A percentile compares a stretch with the other conserved stretches of the same genome.
These are phyloP conservation scores for Porites lobata DNA, from an alignment of 92 coral and sea anemone genomes.

Conservation along the genomic window DNA sequence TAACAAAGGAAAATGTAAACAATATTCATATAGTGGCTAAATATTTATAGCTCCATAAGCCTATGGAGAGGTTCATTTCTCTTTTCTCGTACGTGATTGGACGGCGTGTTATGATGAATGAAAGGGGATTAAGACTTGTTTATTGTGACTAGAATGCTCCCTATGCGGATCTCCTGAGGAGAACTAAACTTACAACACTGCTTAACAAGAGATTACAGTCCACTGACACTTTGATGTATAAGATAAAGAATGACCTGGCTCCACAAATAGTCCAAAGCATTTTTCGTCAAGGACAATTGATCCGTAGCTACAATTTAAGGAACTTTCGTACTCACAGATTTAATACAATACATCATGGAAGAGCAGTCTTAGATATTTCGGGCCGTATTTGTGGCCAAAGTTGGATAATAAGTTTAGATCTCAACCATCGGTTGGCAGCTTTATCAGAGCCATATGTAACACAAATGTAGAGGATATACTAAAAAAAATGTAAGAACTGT, in stretches of 20 bases:
- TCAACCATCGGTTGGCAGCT: neutral
- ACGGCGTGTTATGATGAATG: too few species aligned
- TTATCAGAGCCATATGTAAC: too few species aligned
- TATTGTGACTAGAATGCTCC: neutral
- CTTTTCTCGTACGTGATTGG: too few species aligned
- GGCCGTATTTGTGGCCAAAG: too few species aligned
- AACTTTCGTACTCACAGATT: neutral
- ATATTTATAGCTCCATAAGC: too few species aligned
- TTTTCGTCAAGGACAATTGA: constrained; percentile 1
- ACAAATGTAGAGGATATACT: neutral
- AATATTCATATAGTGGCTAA: too few species aligned
- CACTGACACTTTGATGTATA: neutral
- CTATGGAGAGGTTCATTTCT: too few species aligned
- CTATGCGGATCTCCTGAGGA: neutral
- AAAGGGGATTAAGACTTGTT: too few species aligned
- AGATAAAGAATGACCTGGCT: neutral
- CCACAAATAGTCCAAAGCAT: neutral
- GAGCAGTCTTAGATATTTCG: neutral
- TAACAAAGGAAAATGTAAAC: too few species aligned
- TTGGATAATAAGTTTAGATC: neutral
- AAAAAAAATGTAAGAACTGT: neutral
- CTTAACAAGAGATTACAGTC: neutral
- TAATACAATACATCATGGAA: neutral
- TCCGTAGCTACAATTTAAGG: neutral
- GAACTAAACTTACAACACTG: neutral